Evolutionary conservation across 64 coral and sea anemone species (phyloP).

Genomic region (Actinia equina): DNA sequence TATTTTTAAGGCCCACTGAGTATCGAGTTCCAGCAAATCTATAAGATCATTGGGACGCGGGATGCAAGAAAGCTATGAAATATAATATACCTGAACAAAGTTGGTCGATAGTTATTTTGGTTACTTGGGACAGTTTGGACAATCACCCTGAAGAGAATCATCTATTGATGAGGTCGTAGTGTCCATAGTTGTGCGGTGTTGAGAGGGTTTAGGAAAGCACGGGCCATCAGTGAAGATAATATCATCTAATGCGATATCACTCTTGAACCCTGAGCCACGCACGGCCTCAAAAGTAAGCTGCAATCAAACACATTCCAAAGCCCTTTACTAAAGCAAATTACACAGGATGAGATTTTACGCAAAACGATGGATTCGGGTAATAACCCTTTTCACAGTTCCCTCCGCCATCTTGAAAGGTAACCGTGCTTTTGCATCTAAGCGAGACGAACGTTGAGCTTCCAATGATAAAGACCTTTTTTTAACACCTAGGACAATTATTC

Average conservation of each 20-base stretch:
- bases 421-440: too few species aligned
- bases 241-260: slow-evolving; percentile 20
- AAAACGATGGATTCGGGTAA: neutral
- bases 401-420: too few species aligned
- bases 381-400: too few species aligned
- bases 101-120: neutral
- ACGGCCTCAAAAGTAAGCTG: neutral
- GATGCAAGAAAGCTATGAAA: too few species aligned
- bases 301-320: neutral
- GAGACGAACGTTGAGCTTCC: too few species aligned
- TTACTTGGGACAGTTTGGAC: neutral
- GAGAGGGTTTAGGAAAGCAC: neutral
- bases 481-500: too few species aligned
- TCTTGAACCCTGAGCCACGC: neutral
- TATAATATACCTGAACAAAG: neutral
- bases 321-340: neutral
- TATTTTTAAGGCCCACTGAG: too few species aligned
- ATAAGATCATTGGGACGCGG: too few species aligned
- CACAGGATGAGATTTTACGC: neutral
- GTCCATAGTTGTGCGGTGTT: neutral
- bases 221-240: slow-evolving; percentile 13
- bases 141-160: slow-evolving; percentile 7
- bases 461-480: too few species aligned
- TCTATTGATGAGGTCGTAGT: neutral
- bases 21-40: too few species aligned